Evolutionary conservation across 2,888 invertebrate species (phyloP).

Genomic region (Iphiclides podalirius): DNA sequence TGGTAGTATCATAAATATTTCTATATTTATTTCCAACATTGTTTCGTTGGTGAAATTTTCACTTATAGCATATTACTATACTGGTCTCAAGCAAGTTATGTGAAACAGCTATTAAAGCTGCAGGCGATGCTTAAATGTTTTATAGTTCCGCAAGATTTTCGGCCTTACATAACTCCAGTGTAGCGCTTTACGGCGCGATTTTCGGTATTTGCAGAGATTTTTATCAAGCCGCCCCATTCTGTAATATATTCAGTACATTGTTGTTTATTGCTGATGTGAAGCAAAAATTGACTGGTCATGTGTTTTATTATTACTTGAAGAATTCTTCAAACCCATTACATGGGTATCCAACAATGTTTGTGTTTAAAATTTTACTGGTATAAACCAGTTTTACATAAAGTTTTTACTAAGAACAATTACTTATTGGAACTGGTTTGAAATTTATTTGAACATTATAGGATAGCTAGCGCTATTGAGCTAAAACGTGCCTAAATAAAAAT

Average conservation of each 20-base stretch:
- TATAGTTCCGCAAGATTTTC: conserved; percentile 21
- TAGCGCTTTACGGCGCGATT: conserved; percentile 10
- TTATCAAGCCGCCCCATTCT: conserved; percentile 3
- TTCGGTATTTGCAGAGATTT: conserved; percentile 17
- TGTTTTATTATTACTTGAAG: not conserved
- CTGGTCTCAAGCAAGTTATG: conserved; percentile 4
- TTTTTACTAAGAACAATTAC: too few relatives aligned
- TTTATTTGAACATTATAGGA: too few relatives aligned
- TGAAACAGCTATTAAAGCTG: conserved; percentile 13
- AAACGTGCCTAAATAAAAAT: too few relatives aligned
- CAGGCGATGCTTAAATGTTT: conserved; percentile 19
- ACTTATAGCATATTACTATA: conserved; percentile 7
- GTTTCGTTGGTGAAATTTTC: conserved; percentile 14
- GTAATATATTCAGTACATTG: not conserved
- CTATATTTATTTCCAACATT: conserved; percentile 11
- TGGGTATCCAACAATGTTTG: too few relatives aligned
- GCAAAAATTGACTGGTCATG: not conserved
- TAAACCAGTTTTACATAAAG: too few relatives aligned
- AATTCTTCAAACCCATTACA: too few relatives aligned
- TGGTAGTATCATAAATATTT: not conserved
- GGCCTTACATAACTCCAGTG: conserved; percentile 13
- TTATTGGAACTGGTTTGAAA: not conserved
- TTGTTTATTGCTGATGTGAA: not conserved
- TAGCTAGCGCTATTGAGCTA: too few relatives aligned
- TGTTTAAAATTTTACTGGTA: too few relatives aligned